Evolutionary conservation across 92 coral and sea anemone species (phyloP).

Genomic region (Siderastrea radians): DNA sequence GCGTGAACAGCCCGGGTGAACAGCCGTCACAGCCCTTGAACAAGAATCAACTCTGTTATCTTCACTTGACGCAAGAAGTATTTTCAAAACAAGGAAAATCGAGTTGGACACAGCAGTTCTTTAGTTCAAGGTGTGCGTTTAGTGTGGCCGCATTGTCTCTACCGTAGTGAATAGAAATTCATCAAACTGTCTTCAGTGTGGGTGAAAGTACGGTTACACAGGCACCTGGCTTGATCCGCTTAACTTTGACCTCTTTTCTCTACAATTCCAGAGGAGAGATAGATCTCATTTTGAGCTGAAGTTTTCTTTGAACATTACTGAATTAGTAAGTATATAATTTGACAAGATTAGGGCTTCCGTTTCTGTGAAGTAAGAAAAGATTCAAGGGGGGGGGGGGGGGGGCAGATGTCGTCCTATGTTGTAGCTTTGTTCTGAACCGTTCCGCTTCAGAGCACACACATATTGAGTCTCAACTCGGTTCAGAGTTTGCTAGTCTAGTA

Average conservation of each 20-base stretch:
- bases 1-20: not conserved
- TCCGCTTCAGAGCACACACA: too few species aligned
- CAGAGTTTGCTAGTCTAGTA: not conserved
- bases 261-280: not conserved
- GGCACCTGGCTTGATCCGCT: conserved; percentile 19
- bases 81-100: not conserved
- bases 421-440: not conserved
- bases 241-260: conserved; percentile 29
- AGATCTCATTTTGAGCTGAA: not conserved
- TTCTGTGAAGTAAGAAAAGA: not conserved
- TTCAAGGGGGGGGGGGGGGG: too few species aligned
- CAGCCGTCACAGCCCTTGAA: not conserved
- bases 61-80: not conserved
- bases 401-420: not conserved
- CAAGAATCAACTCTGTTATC: not conserved
- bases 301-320: conserved; percentile 10
- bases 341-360: not conserved
- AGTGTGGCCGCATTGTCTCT: not conserved
- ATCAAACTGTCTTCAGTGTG: conserved; percentile 1
- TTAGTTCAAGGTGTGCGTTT: not conserved
- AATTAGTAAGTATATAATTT: not conserved
- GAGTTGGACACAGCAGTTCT: not conserved
- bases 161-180: not conserved
- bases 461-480: too few species aligned
- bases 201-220: not conserved